Percentiles rank a stretch among this genome's conserved stretches.
Evolutionary conservation across 2,888 invertebrate species (phyloP).

Genomic region (Pycnomerus fuliginosus): DNA sequence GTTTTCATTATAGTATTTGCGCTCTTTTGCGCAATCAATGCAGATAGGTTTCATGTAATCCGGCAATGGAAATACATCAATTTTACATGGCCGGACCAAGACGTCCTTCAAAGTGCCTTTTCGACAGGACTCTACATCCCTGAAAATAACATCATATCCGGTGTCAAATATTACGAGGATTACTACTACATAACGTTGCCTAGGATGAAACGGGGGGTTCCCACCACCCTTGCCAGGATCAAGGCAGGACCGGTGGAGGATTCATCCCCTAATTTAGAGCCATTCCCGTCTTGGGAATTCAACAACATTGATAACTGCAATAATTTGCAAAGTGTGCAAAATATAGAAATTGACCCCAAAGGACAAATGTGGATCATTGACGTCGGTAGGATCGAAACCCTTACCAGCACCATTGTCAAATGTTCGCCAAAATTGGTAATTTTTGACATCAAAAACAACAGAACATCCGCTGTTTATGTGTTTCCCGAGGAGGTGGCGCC

Average conservation of each 20-base stretch:
- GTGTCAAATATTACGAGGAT: slow-evolving; percentile 67
- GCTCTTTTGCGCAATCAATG: slow-evolving; percentile 2
- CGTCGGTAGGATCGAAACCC: slow-evolving; percentile 65
- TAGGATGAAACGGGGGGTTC: slow-evolving; percentile 69
- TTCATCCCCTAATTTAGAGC: slow-evolving; percentile 61
- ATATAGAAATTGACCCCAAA: slow-evolving; percentile 67
- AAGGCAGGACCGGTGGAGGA: slow-evolving; percentile 54
- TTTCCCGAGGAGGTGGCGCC: slow-evolving; percentile 64
- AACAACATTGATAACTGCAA: slow-evolving; percentile 64
- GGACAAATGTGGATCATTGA: slow-evolving; percentile 72
- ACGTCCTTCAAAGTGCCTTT: slow-evolving; percentile 57
- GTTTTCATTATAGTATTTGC: slow-evolving; percentile 1
- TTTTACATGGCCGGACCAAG: slow-evolving; percentile 65
- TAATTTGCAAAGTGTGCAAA: slow-evolving; percentile 70
- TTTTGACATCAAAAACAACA: slow-evolving; percentile 64
- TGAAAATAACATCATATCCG: slow-evolving; percentile 67
- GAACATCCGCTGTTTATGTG: slow-evolving; percentile 56
- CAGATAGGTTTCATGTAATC: slow-evolving; percentile 60
- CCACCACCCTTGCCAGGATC: slow-evolving; percentile 66
- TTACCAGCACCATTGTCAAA: slow-evolving; percentile 55
- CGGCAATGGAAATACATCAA: slow-evolving; percentile 74
- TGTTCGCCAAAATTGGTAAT: slow-evolving; percentile 71
- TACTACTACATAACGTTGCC: slow-evolving; percentile 69
- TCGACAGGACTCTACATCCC: slow-evolving; percentile 63
- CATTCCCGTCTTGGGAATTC: slow-evolving; percentile 72